Evolutionary conservation across 2,113 vertebrate species (phyloP).

Genomic region (Fulica atra): DNA sequence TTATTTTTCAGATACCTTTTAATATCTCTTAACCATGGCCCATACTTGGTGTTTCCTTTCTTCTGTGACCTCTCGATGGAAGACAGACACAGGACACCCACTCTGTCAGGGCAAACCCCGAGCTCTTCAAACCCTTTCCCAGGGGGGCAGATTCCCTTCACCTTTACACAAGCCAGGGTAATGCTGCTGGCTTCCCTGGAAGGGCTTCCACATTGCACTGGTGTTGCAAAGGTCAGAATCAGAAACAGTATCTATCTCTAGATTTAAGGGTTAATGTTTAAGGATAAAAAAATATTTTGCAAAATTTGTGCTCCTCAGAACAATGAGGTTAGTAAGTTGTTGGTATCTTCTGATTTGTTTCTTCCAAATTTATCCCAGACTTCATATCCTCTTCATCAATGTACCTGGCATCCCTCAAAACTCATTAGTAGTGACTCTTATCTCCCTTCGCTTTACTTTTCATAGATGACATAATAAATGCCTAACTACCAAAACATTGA

Average conservation of each 20-base stretch:
- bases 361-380: neutral
- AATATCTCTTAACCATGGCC: neutral
- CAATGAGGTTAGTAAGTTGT: neutral
- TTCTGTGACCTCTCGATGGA: neutral
- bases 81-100: neutral
- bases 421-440: neutral
- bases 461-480: neutral
- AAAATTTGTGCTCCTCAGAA: neutral
- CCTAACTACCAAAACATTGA: neutral
- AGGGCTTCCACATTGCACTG: neutral
- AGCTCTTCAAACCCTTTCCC: neutral
- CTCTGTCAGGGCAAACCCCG: neutral
- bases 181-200: neutral
- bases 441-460: neutral
- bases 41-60: fast-evolving
- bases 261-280: neutral
- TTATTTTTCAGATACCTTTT: neutral
- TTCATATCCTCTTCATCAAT: neutral
- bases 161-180: neutral
- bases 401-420: neutral
- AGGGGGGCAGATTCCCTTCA: neutral
- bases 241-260: neutral
- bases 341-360: neutral
- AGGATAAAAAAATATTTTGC: neutral
- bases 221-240: neutral